Percentiles rank a stretch among this genome's conserved stretches.
Conservation (phyloP, 2,888 invertebrate genomes). For the Hypomecis punctinalis region DNA sequence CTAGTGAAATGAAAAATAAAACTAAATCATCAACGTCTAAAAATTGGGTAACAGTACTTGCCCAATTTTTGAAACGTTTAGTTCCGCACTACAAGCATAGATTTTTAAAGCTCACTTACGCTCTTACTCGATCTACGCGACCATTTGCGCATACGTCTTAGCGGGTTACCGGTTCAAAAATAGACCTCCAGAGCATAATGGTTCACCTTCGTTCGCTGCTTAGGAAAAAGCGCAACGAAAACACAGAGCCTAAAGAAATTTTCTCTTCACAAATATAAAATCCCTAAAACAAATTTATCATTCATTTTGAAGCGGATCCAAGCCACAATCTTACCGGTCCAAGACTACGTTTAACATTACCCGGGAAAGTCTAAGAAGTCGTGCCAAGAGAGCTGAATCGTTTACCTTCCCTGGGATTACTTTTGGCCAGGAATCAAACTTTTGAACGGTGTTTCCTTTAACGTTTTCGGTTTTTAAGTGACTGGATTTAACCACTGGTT, state of each 20-base stretch:
- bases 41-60: too few species aligned
- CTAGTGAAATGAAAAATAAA: too few species aligned
- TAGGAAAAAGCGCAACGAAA: too few species aligned
- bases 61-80: too few species aligned
- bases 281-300: not conserved
- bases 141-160: too few species aligned
- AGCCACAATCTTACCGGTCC: slow-evolving; percentile 7
- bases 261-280: not conserved
- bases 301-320: not conserved
- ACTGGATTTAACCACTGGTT: slow-evolving; percentile 35
- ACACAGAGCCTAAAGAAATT: not conserved
- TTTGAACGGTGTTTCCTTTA: slow-evolving; percentile 56
- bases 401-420: slow-evolving; percentile 67
- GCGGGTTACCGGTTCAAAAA: too few species aligned
- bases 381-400: slow-evolving; percentile 74
- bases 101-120: too few species aligned
- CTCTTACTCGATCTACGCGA: too few species aligned
- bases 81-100: too few species aligned
- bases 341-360: slow-evolving; percentile 51
- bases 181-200: too few species aligned
- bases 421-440: slow-evolving; percentile 72
- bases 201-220: too few species aligned
- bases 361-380: slow-evolving; percentile 65
- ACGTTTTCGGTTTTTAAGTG: slow-evolving; percentile 53
- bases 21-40: too few species aligned